phyloP scores from a whole-genome alignment of 2,797 vertebrate species.

The Phyllotis vaccarum region DNA sequence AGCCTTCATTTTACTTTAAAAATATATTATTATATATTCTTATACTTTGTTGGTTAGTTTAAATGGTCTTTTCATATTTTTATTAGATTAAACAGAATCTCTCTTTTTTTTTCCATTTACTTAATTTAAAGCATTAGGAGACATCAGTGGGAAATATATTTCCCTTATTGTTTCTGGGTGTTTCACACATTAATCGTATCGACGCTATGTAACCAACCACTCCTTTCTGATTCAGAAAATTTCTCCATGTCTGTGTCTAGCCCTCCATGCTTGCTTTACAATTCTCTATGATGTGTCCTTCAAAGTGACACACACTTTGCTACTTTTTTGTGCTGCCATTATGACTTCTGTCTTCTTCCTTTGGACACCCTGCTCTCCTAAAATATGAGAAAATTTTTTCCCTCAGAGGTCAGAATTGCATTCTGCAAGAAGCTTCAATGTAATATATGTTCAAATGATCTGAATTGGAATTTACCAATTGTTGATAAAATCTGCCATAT shows the following conservation, averaged over 20 bases:
- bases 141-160: not conserved
- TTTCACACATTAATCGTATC: not conserved
- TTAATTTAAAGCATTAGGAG: not conserved
- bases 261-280: not conserved
- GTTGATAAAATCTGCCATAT: not conserved
- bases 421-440: not conserved
- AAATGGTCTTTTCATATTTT: not conserved
- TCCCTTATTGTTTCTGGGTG: too few species aligned
- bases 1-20: conserved; percentile 24
- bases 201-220: rapidly evolving
- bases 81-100: not conserved
- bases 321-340: not conserved
- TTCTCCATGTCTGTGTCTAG: too few species aligned
- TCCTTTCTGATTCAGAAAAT: not conserved
- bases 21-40: not conserved
- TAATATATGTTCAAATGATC: not conserved
- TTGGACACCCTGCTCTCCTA: not conserved
- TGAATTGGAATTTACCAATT: not conserved
- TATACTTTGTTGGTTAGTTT: not conserved
- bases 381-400: not conserved
- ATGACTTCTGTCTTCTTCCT: not conserved
- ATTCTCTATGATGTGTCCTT: not conserved
- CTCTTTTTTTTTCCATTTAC: not conserved
- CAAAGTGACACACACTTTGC: not conserved
- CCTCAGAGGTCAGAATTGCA: not conserved